Conservation (phyloP, 92 coral and sea anemone species). For the Siderastrea siderea region DNA sequence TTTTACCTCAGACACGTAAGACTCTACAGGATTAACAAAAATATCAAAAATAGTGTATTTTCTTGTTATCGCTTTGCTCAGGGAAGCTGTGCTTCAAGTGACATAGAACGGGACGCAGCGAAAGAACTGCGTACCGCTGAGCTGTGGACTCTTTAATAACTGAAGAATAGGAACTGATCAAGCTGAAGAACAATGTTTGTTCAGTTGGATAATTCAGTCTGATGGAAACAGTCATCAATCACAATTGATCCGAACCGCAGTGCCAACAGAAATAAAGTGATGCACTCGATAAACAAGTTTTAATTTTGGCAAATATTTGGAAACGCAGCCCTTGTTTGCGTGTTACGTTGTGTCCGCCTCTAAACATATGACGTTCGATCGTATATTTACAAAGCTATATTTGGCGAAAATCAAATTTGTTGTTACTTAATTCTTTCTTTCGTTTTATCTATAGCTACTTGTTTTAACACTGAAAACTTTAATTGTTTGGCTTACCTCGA, state of each 20-base stretch:
- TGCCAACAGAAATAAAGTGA: background rate
- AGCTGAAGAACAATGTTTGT: background rate
- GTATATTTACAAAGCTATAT: too few relatives aligned
- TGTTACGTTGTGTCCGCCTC: background rate
- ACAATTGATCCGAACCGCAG: background rate
- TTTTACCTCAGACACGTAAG: too few relatives aligned
- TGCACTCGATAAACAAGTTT: background rate
- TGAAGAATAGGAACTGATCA: background rate
- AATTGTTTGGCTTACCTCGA: slow-evolving; percentile 21
- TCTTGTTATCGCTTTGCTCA: too few relatives aligned
- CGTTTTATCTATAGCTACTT: background rate
- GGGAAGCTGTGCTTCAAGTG: too few relatives aligned
- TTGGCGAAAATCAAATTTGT: background rate
- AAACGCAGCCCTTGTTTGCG: background rate
- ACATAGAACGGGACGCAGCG: background rate
- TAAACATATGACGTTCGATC: background rate
- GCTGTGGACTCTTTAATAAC: too few relatives aligned
- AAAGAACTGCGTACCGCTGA: too few relatives aligned
- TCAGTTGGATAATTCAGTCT: background rate
- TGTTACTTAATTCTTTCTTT: background rate
- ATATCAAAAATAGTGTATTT: too few relatives aligned
- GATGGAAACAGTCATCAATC: background rate
- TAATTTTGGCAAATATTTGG: background rate
- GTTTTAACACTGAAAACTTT: background rate
- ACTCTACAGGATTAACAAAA: too few relatives aligned